phyloP scores from a whole-genome alignment of 2,113 vertebrate genomes.

The Pyrgilauda ruficollis region DNA sequence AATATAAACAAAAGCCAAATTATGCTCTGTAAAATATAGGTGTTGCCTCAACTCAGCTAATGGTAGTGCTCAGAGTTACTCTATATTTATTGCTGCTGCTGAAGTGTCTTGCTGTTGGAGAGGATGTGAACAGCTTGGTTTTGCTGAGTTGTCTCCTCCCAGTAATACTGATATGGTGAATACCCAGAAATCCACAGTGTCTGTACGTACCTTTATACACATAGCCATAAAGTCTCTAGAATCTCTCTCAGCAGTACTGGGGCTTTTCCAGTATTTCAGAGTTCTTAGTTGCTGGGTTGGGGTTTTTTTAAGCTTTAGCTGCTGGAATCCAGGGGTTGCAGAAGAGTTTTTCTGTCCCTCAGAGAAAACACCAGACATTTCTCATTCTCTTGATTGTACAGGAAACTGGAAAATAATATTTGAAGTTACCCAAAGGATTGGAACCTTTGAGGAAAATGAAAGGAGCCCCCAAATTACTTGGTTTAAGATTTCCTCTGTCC shows the following conservation, averaged over 20 bases:
- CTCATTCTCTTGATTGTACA: background rate
- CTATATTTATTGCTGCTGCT: background rate
- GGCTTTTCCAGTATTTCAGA: background rate
- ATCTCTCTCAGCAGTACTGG: background rate
- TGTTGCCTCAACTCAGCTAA: background rate
- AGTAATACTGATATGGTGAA: background rate
- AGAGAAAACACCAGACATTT: background rate
- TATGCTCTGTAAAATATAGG: background rate
- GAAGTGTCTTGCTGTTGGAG: background rate
- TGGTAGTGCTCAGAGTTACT: background rate
- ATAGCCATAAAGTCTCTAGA: background rate
- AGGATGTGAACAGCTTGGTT: background rate
- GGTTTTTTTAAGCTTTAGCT: background rate
- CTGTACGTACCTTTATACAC: background rate
- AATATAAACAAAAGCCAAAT: background rate
- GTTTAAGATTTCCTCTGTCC: background rate
- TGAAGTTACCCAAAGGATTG: background rate
- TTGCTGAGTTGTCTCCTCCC: background rate
- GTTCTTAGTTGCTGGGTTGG: background rate
- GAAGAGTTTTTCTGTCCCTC: background rate
- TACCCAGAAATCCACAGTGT: background rate
- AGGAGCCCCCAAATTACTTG: background rate
- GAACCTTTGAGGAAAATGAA: background rate
- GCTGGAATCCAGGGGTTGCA: background rate
- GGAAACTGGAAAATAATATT: background rate